phyloP scores from a whole-genome alignment of 2,113 vertebrate genomes.

The Amazona guildingii region DNA sequence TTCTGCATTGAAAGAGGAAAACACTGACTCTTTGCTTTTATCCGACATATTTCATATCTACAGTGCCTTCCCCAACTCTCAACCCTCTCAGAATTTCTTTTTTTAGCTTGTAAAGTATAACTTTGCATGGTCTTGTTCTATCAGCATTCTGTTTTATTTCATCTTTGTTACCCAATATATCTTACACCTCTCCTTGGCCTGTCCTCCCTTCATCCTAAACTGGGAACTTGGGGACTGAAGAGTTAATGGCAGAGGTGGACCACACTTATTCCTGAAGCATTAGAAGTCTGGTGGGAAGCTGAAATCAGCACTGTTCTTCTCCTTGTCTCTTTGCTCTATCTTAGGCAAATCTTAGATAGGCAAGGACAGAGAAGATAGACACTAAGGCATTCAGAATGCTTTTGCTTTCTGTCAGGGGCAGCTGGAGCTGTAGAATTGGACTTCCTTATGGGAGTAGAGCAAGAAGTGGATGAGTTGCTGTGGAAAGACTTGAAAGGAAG shows the following conservation, averaged over 20 bases:
- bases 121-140: not conserved
- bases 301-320: not conserved
- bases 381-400: not conserved
- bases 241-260: rapidly evolving
- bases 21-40: not conserved
- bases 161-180: not conserved
- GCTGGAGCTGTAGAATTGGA: not conserved
- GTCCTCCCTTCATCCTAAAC: not conserved
- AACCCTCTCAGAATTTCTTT: not conserved
- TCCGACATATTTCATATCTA: not conserved
- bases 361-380: not conserved
- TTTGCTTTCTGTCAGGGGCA: not conserved
- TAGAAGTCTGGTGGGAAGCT: not conserved
- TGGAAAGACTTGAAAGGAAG: not conserved
- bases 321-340: not conserved
- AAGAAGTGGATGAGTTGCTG: not conserved
- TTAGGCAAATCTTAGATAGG: not conserved
- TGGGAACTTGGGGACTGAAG: not conserved
- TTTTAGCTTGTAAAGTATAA: not conserved
- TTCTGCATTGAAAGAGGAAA: not conserved
- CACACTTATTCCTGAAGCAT: not conserved
- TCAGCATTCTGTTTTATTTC: not conserved
- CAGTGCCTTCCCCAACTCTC: not conserved
- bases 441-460: not conserved
- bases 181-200: not conserved